Conservation (phyloP, 64 coral and sea anemone species). For the Orbicella faveolata region DNA sequence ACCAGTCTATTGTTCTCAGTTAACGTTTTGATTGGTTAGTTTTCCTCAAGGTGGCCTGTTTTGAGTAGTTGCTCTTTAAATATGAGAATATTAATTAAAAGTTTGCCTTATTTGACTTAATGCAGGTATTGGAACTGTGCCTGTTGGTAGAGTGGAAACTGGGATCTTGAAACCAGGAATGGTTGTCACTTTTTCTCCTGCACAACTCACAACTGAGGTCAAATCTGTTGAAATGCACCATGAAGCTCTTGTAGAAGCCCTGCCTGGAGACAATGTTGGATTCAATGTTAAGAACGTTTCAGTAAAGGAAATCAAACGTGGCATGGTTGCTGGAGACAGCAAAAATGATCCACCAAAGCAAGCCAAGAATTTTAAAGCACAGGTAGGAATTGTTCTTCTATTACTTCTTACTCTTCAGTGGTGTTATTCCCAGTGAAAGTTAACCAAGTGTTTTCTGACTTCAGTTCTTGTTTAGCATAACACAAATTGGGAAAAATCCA, state of each 20-base stretch:
- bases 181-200: constrained; percentile 81
- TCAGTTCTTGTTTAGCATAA: too few species aligned
- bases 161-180: constrained; percentile 76
- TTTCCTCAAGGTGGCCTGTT: too few species aligned
- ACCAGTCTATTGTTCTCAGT: too few species aligned
- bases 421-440: too few species aligned
- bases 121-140: constrained; percentile 97
- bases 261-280: constrained; percentile 96
- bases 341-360: constrained; percentile 83
- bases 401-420: too few species aligned
- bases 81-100: background rate
- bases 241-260: constrained; percentile 64
- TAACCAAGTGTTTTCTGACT: too few species aligned
- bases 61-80: too few species aligned
- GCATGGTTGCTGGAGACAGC: constrained; percentile 89
- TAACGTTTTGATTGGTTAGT: too few species aligned
- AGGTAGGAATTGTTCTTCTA: constrained; percentile 44
- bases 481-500: too few species aligned
- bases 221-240: constrained; percentile 99
- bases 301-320: constrained; percentile 91
- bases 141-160: constrained; percentile 90
- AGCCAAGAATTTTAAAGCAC: constrained; percentile 60
- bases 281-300: constrained; percentile 98
- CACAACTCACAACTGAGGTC: constrained; percentile 71
- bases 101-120: background rate